Percentiles rank a stretch among this genome's conserved stretches.
Evolutionary conservation across 2,113 vertebrate genomes (phyloP).

Genomic region (Crotophaga sulcirostris): DNA sequence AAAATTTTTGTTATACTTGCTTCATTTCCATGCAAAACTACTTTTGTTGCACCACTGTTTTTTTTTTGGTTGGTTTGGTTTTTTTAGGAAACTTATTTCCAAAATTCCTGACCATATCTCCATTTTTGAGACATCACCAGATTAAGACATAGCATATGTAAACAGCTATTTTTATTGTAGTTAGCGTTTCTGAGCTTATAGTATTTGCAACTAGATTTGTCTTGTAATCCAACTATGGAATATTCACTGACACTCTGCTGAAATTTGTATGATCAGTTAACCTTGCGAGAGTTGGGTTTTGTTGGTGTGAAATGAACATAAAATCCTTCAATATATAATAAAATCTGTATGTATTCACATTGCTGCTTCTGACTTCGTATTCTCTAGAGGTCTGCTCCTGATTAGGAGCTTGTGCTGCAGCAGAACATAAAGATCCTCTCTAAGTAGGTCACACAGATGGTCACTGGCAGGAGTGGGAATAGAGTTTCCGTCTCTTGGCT

Average conservation of each 20-base stretch:
- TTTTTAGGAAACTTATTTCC: neutral
- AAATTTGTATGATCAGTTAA: neutral
- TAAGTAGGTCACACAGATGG: constrained; percentile 28
- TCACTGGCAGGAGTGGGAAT: neutral
- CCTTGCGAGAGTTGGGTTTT: neutral
- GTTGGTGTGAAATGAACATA: neutral
- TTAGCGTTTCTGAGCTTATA: neutral
- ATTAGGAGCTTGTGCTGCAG: neutral
- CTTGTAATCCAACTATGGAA: neutral
- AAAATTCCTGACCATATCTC: neutral
- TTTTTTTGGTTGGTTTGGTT: no score
- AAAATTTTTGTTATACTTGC: neutral
- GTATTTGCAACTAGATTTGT: neutral
- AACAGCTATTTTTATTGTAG: neutral
- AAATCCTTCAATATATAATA: neutral
- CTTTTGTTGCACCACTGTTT: neutral
- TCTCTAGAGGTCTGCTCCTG: neutral
- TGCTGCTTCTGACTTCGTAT: neutral
- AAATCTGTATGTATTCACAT: neutral
- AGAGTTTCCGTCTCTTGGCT: neutral
- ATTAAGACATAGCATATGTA: neutral
- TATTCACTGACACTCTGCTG: neutral
- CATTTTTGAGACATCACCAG: neutral
- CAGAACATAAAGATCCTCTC: neutral
- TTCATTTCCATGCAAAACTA: neutral